Conservation (phyloP, 2,888 invertebrate species). For the Stenotaenia linearis region DNA sequence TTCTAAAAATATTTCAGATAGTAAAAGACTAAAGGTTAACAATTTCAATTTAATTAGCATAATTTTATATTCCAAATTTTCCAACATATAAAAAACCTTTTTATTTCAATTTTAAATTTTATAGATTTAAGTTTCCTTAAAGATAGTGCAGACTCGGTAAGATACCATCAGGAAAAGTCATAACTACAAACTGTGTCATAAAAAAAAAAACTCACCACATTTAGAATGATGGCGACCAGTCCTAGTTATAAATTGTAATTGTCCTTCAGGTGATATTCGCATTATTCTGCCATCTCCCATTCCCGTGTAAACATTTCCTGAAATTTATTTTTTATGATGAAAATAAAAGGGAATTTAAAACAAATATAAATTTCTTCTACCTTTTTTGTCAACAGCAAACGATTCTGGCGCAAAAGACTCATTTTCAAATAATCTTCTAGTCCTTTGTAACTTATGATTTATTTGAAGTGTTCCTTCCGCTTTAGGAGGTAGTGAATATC, state of each 20-base stretch:
- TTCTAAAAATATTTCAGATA: no score
- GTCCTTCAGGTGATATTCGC: conserved; percentile 22
- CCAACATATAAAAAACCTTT: no score
- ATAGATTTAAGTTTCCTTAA: no score
- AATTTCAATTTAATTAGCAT: no score
- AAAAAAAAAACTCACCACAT: no score
- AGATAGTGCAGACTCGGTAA: no score
- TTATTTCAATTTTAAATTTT: no score
- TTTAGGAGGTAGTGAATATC: conserved; percentile 28
- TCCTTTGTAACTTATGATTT: conserved; percentile 18
- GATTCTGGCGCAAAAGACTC: conserved; percentile 29
- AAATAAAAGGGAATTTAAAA: not conserved
- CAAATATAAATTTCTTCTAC: not conserved
- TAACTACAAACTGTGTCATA: no score
- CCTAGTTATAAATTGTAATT: conserved; percentile 13
- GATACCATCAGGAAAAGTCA: no score
- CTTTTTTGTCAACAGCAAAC: conserved; percentile 15
- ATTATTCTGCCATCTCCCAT: conserved; percentile 30
- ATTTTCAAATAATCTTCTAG: conserved; percentile 29
- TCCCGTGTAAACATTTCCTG: conserved; percentile 30
- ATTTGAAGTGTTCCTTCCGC: conserved; percentile 24
- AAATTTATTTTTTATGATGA: no score
- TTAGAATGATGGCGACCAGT: conserved; percentile 29
- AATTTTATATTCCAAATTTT: no score
- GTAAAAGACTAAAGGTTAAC: no score